Evolutionary conservation across 2,797 vertebrate genomes (phyloP), one percentile per base, ranked within the genome.

Genomic region (Diceros bicornis): DNA sequence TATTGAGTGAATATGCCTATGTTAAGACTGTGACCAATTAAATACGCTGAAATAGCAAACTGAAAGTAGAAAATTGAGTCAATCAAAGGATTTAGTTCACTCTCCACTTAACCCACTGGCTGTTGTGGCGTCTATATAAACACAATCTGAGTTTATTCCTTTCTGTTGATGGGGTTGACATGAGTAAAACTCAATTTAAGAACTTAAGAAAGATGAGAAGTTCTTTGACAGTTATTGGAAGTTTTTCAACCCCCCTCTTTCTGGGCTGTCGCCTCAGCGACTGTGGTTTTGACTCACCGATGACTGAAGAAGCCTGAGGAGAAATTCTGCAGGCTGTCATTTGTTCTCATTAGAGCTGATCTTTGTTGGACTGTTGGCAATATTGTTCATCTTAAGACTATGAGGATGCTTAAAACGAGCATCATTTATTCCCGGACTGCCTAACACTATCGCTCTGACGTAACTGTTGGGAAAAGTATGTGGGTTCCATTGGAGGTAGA

Each of bases 321-420:
- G 90, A 97, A 97, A 97, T 97, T 96, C 61, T 93, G 64, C 32
- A 41, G 72, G 52, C 96, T 96, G 84, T 93, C 97, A 88, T 98
- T 97, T 98, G 91, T 98, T 97, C 92, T 93, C 92, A 83, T 97
- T 97, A 97, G 55, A 95, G 72, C 81, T 98, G 98, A 98, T 98
- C 83, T 98, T 96, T 57, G 96, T 96, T 17, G 55, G 90, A 90
- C 92, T 97, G 84, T 97, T 98, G 97, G 97, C 94, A 98, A 96
- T 97, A 93, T 1, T 1, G 96, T 86, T 97, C 98, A 97, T 89
- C 92, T 27, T 11, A 78, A 95, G 96, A 96, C 71, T 92, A 69
- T 75, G 50, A 7, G 93, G 90, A 98, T 64, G 87, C 93, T 97
- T 97, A 94, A 98, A 98, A 97, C 97, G 95, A 98, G 89, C 88